phyloP scores from a whole-genome alignment of 1,140 invertebrate species.

The Pseudobourletiella spinata region DNA sequence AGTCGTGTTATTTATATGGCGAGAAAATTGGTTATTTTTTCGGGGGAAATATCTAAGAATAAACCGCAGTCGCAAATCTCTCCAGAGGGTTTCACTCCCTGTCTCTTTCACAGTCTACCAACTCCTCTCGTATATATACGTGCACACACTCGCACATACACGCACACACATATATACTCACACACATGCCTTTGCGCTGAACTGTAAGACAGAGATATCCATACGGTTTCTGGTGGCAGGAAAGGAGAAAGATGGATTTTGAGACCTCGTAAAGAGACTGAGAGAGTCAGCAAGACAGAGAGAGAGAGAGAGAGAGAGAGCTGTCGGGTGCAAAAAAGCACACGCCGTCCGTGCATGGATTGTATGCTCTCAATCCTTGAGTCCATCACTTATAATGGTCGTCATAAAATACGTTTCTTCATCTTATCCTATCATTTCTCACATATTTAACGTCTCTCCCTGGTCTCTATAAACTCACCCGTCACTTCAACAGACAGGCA shows the following conservation, averaged over 20 bases:
- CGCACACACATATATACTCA: not conserved
- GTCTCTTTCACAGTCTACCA: not conserved
- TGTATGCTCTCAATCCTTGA: slow-evolving; percentile 13
- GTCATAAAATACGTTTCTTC: slow-evolving; percentile 17
- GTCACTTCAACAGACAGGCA: not conserved
- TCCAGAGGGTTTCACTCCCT: slow-evolving; percentile 22
- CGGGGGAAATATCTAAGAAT: slow-evolving; percentile 33
- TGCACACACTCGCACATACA: not conserved
- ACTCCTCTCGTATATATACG: not conserved
- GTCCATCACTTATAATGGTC: slow-evolving; percentile 20
- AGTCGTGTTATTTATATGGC: slow-evolving; percentile 34
- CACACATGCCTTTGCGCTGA: not conserved
- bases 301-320: not conserved
- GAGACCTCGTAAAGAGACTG: slow-evolving; percentile 15
- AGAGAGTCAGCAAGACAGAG: no score
- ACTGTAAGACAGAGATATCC: not conserved
- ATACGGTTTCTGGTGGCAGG: not conserved
- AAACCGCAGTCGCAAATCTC: slow-evolving; percentile 25
- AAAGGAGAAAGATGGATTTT: slow-evolving; percentile 13
- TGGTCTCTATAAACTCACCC: not conserved
- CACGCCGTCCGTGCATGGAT: slow-evolving; percentile 8
- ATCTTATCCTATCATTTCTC: slow-evolving; percentile 7
- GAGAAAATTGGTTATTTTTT: slow-evolving; percentile 26
- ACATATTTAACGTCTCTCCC: not conserved
- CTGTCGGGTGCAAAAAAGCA: slow-evolving; percentile 10